Evolutionary conservation across 2,888 invertebrate species (phyloP).

Genomic region (Baronia brevicornis): DNA sequence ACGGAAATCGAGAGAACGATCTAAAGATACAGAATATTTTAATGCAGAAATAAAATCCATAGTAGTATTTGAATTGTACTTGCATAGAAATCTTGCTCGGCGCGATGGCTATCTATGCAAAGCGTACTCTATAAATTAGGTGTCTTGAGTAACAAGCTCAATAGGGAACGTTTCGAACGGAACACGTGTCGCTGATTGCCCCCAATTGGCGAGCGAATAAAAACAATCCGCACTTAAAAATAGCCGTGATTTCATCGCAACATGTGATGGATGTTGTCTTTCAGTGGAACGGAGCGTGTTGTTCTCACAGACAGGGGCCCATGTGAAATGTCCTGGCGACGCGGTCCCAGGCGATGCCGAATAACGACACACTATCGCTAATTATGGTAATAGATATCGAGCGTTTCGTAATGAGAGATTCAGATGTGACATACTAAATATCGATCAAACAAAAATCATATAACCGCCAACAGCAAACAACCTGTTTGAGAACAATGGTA

Average conservation of each 20-base stretch:
- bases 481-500: no score
- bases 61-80: no score
- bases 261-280: constrained; percentile 68
- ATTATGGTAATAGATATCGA: constrained; percentile 47
- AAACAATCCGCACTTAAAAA: constrained; percentile 75
- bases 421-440: no score
- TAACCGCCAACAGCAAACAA: no score
- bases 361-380: constrained; percentile 47
- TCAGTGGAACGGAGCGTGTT: constrained; percentile 43
- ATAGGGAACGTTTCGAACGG: constrained; percentile 56
- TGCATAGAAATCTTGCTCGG: no score
- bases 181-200: constrained; percentile 75
- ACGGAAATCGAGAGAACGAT: no score
- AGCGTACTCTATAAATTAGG: constrained; percentile 16
- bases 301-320: constrained; percentile 54
- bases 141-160: constrained; percentile 49
- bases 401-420: constrained; percentile 7
- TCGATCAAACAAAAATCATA: no score
- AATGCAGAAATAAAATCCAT: no score
- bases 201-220: constrained; percentile 75
- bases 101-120: constrained; percentile 6
- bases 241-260: constrained; percentile 74
- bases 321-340: constrained; percentile 61
- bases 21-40: no score
- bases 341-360: constrained; percentile 52